phyloP scores from a whole-genome alignment of 2,888 invertebrate species.

The Dinocampus coccinellae region DNA sequence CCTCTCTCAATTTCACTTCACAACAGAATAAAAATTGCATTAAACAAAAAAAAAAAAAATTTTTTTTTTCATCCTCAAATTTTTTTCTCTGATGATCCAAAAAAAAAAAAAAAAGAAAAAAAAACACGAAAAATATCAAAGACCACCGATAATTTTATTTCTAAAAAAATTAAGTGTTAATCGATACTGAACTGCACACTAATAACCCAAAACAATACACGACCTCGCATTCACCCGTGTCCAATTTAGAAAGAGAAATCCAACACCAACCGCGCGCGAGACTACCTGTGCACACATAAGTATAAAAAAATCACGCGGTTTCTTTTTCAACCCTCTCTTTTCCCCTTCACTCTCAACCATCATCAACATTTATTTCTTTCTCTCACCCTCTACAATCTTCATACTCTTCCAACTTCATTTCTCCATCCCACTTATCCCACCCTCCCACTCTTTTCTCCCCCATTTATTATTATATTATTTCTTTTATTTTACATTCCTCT shows the following conservation, averaged over 20 bases:
- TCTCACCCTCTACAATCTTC: neutral
- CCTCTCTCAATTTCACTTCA: neutral
- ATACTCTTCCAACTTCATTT: neutral
- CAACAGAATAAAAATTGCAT: neutral
- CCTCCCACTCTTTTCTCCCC: neutral
- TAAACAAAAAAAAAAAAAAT: neutral
- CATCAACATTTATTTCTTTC: neutral
- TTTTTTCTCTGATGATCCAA: too few species aligned
- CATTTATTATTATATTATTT: neutral
- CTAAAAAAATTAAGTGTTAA: constrained; percentile 50
- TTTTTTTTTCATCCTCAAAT: too few species aligned
- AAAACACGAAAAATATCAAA: too few species aligned
- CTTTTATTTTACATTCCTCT: neutral
- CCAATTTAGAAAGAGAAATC: constrained; percentile 45
- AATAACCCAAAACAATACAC: constrained; percentile 53
- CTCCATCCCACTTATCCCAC: too few species aligned
- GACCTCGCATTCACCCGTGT: constrained; percentile 48
- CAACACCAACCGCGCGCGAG: constrained; percentile 23
- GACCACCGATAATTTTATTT: too few species aligned
- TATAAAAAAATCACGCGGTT: neutral
- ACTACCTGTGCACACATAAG: neutral
- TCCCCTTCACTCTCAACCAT: too few species aligned
- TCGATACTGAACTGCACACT: constrained; percentile 49
- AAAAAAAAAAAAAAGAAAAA: neutral
- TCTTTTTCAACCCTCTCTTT: neutral